These are phyloP conservation scores for Melanotaenia trifasciata DNA, from an alignment of 2,797 vertebrate genomes.

Conservation along the genomic window DNA sequence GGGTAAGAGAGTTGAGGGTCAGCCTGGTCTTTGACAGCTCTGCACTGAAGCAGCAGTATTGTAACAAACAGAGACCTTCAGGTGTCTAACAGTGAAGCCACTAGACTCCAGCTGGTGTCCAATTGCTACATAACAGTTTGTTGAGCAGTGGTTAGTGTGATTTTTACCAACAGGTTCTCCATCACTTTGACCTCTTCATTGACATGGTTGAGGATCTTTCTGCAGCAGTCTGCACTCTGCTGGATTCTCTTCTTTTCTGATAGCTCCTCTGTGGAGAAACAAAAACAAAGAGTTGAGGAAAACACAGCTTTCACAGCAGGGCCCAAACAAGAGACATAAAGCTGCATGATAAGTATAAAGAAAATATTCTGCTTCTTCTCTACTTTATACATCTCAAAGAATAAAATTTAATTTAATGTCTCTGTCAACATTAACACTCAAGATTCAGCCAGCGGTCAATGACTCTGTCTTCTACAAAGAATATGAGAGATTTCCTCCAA, in stretches of 20 bases:
- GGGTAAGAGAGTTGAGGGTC: constrained; percentile 30
- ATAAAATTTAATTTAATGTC: neutral
- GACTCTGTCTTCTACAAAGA: neutral
- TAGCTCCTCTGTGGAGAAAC: constrained; percentile 77
- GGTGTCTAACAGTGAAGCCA: constrained; percentile 51
- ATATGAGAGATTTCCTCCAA: neutral
- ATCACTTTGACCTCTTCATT: constrained; percentile 91
- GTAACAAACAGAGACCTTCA: constrained; percentile 48
- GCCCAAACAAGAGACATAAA: constrained; percentile 48
- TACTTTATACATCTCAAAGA: neutral
- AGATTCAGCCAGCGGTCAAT: too few species aligned
- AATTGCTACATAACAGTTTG: constrained; percentile 40
- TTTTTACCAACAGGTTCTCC: constrained; percentile 92
- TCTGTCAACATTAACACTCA: too few species aligned
- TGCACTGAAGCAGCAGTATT: constrained; percentile 21
- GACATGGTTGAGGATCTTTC: constrained; percentile 92
- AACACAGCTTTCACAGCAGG: constrained; percentile 42
- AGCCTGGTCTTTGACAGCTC: constrained; percentile 32
- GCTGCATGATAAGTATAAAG: constrained; percentile 2
- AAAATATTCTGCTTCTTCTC: neutral
- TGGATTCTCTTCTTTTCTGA: constrained; percentile 84
- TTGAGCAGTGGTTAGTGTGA: constrained; percentile 34
- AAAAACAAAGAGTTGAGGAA: constrained; percentile 33
- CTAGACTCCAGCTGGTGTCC: constrained; percentile 42
- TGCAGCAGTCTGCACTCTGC: constrained; percentile 89